Evolutionary conservation across 2,888 invertebrate species (phyloP).

Genomic region (Cryptophagus acutangulus): DNA sequence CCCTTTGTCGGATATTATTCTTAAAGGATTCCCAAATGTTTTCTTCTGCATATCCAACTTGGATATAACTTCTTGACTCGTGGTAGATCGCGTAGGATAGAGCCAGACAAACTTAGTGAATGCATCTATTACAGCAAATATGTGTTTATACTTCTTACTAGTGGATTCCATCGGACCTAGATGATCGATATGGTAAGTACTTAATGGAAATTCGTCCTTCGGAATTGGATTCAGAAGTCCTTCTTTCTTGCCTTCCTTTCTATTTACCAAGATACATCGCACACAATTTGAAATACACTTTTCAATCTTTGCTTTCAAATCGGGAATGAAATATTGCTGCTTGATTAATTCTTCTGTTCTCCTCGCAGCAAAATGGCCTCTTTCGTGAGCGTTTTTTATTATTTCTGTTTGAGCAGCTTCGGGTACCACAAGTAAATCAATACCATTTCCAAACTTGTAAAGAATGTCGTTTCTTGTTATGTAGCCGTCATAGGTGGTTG

Average conservation of each 20-base stretch:
- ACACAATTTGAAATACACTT: slow-evolving; percentile 13
- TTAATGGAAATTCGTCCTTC: slow-evolving; percentile 24
- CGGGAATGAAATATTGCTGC: slow-evolving; percentile 21
- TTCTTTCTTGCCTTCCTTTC: slow-evolving; percentile 24
- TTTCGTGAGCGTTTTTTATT: slow-evolving; percentile 17
- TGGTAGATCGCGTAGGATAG: slow-evolving; percentile 33
- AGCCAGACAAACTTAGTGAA: slow-evolving; percentile 37
- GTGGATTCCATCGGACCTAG: slow-evolving; percentile 28
- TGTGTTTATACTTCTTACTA: slow-evolving; percentile 29
- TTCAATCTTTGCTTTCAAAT: slow-evolving; percentile 17
- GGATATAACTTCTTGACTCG: slow-evolving; percentile 27
- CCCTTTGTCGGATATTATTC: slow-evolving; percentile 38
- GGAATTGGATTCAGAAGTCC: slow-evolving; percentile 26
- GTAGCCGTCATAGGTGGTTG: slow-evolving; percentile 23
- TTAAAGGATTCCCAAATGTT: slow-evolving; percentile 39
- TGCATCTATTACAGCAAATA: slow-evolving; percentile 36
- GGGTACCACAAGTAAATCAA: slow-evolving; percentile 20
- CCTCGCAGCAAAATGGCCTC: slow-evolving; percentile 20
- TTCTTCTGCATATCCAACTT: slow-evolving; percentile 27
- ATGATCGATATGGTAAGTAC: slow-evolving; percentile 31
- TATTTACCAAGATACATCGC: slow-evolving; percentile 23
- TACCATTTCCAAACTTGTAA: slow-evolving; percentile 19
- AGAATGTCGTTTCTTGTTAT: slow-evolving; percentile 18
- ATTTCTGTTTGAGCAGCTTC: slow-evolving; percentile 18
- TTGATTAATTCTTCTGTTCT: slow-evolving; percentile 23